Evolutionary conservation across 2,888 invertebrate genomes (phyloP), one percentile per base, ranked within the genome.

Genomic region (Bugula neritina): DNA sequence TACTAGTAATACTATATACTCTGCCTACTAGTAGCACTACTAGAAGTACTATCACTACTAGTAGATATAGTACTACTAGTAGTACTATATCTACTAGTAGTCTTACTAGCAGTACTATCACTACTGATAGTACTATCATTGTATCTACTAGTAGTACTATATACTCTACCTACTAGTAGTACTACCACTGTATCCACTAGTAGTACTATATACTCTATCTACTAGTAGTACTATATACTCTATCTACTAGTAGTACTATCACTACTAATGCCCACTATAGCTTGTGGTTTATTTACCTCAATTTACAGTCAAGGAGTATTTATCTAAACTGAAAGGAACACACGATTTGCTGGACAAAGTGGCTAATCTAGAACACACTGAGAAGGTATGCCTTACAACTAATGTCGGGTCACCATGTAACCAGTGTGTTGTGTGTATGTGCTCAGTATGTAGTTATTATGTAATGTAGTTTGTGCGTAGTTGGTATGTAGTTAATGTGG

Each of bases 311-410:
- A 77, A 81, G 58, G 81, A 93, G 69, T 96, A 96, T 84, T 88
- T 94, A 0, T 88, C 88, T 79, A 90, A 90, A 73, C 84, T 94
- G 63, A 87, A 82, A 55, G 89, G 89, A 72, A 87, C 88, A 78
- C 86, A 88, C 25, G 87, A 90, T 35, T 85, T 96, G n/a, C 82
- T 89, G 72, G 96, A 97, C 82, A 94, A 94, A 83, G 84, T 95
- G 72, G 83, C 85, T 1, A 72, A 69, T 31, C 34, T 72, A n/a
- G 58, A 27, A 73, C 72, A 69, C 69, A 75, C 72, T 35, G 63
- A 72, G 23, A 69, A 69, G 70, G 73, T 69, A 73, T 54, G 69
- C 5, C n/a, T n/a, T n/a, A n/a, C n/a, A n/a, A n/a, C n/a, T n/a
- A n/a, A n/a, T n/a, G n/a, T n/a, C n/a, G n/a, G n/a, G n/a, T n/a